Evolutionary conservation across 2,113 vertebrate genomes (phyloP), one percentile per base, ranked within the genome.

Genomic region (Psittacara wagleri): DNA sequence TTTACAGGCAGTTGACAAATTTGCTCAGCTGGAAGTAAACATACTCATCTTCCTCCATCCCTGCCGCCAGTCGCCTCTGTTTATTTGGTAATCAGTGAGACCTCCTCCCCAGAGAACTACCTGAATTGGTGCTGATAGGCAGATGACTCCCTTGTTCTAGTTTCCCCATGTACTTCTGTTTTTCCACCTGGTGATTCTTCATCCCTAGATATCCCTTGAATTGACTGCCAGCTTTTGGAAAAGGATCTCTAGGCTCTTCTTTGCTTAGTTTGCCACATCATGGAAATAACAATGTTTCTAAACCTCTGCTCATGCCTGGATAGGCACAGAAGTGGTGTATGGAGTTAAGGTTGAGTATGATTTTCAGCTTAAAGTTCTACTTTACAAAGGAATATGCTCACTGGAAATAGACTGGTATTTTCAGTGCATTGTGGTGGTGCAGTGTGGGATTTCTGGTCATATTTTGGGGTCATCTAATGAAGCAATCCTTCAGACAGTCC

Each of bases 1-100:
- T 94, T 92, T 94, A 96, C 92, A 95, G 69, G 74, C 33, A 15
- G 66, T 16, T 87, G 95, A 93, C 92, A 96, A 95, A 96, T 97
- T 96, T 95, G 67, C 62, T 92, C 70, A 91, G 80, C 69, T 93
- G 74, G 22, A 94, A 76, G 77, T 59, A 89, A 96, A 95, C 31
- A 85, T 41, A 25, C 52, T 37, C 80, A 37, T 81, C 80, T 62
- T 35, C 57, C 31, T 73, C 29, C 29, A 17, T 64, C 24, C 57
- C 33, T 64, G 33, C 44, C 1, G 1, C 69, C 78, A 78, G 1
- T 6, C 3, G 61, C 31, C 90, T 90, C 75, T 90, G 92, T 89
- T 87, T 91, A 66, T 86, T 93, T 94, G 85, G 77, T 87, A 82
- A 94, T 89, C 95, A 91, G 62, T 76, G 77, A 5, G 6, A 69